phyloP scores from a whole-genome alignment of 2,113 vertebrate genomes.

The Cyrtonyx montezumae region DNA sequence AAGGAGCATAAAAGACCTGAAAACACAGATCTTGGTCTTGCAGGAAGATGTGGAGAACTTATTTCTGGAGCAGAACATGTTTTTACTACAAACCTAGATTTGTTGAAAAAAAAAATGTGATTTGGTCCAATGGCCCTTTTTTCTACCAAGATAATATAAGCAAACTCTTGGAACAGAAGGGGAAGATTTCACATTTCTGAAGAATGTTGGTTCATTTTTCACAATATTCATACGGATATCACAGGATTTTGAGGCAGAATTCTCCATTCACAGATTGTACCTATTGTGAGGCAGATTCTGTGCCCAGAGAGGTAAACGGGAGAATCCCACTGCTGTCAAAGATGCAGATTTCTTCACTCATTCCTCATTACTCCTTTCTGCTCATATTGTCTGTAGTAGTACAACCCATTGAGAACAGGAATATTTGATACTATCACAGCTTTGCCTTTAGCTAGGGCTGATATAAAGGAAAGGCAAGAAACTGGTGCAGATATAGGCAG shows the following conservation, averaged over 20 bases:
- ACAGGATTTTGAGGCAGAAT: not conserved
- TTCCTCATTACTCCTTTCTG: not conserved
- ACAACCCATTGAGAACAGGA: not conserved
- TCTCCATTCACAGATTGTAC: not conserved
- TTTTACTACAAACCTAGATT: not conserved
- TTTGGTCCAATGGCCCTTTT: not conserved
- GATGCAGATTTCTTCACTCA: not conserved
- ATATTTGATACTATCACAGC: not conserved
- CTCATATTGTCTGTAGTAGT: not conserved
- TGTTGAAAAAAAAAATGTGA: not conserved
- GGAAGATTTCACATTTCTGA: not conserved
- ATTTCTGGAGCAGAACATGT: not conserved
- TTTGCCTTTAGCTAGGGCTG: not conserved
- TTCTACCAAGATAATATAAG: not conserved
- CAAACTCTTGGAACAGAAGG: not conserved
- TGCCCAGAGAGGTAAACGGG: not conserved
- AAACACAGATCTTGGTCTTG: not conserved
- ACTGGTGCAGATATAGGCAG: not conserved
- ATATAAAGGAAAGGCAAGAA: not conserved
- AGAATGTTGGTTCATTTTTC: not conserved
- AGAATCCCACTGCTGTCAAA: not conserved
- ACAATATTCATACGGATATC: fast-evolving
- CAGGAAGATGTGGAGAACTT: not conserved
- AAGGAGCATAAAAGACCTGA: not conserved
- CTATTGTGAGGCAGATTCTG: not conserved